Conservation (phyloP, 2,113 vertebrate species). For the Calypte anna region DNA sequence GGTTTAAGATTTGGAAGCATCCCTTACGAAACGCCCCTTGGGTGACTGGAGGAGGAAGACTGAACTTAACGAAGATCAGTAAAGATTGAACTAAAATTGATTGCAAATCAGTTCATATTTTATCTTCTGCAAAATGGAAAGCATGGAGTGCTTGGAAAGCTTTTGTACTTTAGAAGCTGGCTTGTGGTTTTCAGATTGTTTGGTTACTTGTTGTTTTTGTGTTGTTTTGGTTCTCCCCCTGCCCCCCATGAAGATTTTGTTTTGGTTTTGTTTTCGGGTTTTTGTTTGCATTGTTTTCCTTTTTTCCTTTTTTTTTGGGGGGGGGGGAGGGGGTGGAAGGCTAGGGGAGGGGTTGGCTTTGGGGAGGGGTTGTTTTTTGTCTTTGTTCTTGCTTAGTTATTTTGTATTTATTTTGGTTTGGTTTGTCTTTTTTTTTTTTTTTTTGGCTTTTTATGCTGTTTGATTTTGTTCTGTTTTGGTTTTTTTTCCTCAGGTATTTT, state of each 20-base stretch:
- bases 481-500: background rate
- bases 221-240: background rate
- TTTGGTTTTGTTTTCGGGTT: too few species aligned
- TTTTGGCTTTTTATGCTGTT: too few species aligned
- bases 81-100: background rate
- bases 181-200: background rate
- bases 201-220: background rate
- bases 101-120: background rate
- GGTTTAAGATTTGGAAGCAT: background rate
- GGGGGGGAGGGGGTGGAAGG: too few species aligned
- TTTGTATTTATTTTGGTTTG: too few species aligned
- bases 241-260: too few species aligned
- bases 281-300: too few species aligned
- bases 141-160: background rate
- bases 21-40: background rate
- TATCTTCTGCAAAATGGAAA: background rate
- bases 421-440: too few species aligned
- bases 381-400: background rate
- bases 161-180: background rate
- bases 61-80: conserved; percentile 3
- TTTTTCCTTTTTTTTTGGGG: too few species aligned
- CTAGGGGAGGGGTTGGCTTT: too few species aligned
- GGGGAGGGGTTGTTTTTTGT: background rate
- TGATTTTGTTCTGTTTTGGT: too few species aligned
- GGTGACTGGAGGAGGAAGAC: background rate